These are phyloP conservation scores for Hoplostethus mediterraneus DNA, from an alignment of 2,797 vertebrate genomes.

Conservation along the genomic window DNA sequence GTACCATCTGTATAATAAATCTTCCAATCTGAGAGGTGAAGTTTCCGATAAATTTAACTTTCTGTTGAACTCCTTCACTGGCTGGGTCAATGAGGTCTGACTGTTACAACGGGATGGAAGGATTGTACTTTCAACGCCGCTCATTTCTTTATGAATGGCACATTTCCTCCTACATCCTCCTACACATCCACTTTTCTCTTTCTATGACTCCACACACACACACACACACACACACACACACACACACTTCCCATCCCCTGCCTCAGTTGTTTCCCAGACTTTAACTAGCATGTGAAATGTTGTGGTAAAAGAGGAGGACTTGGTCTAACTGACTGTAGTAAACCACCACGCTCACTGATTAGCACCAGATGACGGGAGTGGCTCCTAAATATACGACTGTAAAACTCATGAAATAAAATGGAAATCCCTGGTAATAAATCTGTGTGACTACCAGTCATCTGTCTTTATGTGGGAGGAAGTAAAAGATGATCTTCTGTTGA, in stretches of 20 bases:
- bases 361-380: constrained; percentile 67
- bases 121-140: constrained; percentile 31
- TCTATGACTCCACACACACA: not conserved
- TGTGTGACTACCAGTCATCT: constrained; percentile 55
- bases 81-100: constrained; percentile 38
- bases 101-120: constrained; percentile 29
- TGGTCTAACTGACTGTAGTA: constrained; percentile 55
- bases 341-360: constrained; percentile 66
- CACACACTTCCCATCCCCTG: constrained; percentile 28
- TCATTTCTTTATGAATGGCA: constrained; percentile 34
- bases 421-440: constrained; percentile 63
- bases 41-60: constrained; percentile 37
- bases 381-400: constrained; percentile 59
- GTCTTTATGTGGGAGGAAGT: constrained; percentile 66
- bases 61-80: constrained; percentile 38
- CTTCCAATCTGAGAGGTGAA: constrained; percentile 13
- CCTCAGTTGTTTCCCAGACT: constrained; percentile 44
- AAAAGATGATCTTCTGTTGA: constrained; percentile 67
- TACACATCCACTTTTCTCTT: constrained; percentile 12
- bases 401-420: constrained; percentile 66
- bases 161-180: constrained; percentile 2
- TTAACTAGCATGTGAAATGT: constrained; percentile 51
- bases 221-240: constrained; percentile 19
- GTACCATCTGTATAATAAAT: constrained; percentile 15
- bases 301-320: constrained; percentile 54